Base-by-base conservation (phyloP, 2,888 invertebrate genomes). In the Sicus ferrugineus region DNA sequence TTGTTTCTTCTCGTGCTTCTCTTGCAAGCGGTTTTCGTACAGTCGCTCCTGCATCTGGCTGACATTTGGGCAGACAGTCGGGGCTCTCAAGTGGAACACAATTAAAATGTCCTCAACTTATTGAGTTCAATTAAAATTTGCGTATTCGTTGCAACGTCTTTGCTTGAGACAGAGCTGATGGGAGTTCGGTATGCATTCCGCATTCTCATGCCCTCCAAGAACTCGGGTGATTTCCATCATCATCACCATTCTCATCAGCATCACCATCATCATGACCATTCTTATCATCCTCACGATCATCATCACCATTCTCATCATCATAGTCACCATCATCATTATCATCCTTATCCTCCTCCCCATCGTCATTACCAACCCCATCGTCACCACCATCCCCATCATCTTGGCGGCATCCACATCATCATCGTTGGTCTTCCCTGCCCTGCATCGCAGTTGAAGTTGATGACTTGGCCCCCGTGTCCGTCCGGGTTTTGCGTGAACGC, bases 51-150 rank as follows among this genome's bases (percentile, higher is more conserved):
- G n/a, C n/a, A n/a, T n/a, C n/a, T n/a, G n/a, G n/a, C n/a, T n/a
- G n/a, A n/a, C n/a, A n/a, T n/a, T n/a, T n/a, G n/a, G n/a, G n/a
- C n/a, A n/a, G n/a, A n/a, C n/a, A n/a, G n/a, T n/a, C n/a, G n/a
- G n/a, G n/a, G n/a, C 4, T 28, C 28, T 9, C 9, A 54, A 21
- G 28, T 23, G 23, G 3, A 26, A 0, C 7, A 11, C 54, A 54
- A 54, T 54, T 54, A 54, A 54, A 54, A 54, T 2, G 48, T 52
- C 58, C 23, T 50, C 34, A 28, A 19, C 26, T 54, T 19, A 66
- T 56, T 56, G 46, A 16, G 42, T 56, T 66, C 66, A 66, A 54
- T 66, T 66, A 66, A 66, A 66, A 66, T 66, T 66, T 56, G 42
- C 46, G 58, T 50, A 28, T 42, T 21, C 7, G n/a, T 5, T 14